Base-by-base conservation (phyloP, 2,888 invertebrate genomes). In the Brachyptera risi region DNA sequence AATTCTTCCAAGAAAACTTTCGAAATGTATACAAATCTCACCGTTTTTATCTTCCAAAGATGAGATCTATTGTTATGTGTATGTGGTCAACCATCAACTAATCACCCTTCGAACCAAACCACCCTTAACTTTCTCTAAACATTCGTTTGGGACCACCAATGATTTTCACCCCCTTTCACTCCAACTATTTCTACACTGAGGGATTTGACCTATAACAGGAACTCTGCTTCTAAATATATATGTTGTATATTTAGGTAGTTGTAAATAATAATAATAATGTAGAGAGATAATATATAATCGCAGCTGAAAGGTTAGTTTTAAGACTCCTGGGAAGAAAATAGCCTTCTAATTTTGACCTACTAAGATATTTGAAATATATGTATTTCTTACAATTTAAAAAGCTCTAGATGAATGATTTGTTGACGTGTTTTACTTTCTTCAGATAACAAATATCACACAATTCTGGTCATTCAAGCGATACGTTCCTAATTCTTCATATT, bases 381-480 rank as follows among this genome's bases (percentile, higher is more conserved):
- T n/a, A 15, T 42, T 42, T 17, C 42, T 42, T 42, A 42, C 42
- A 42, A 42, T 19, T 42, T n/a, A n/a, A n/a, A n/a, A n/a, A n/a
- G n/a, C n/a, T n/a, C n/a, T n/a, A n/a, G n/a, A n/a, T n/a, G n/a
- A n/a, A n/a, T n/a, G n/a, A n/a, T n/a, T n/a, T n/a, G n/a, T n/a
- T n/a, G n/a, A n/a, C n/a, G n/a, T n/a, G n/a, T n/a, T n/a, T 42
- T 42, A 42, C 13, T 42, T 7, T 9, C 3, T 15, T 4, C 38
- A 42, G 21, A 42, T 42, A 42, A 42, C n/a, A n/a, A n/a, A n/a
- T n/a, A n/a, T n/a, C n/a, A n/a, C n/a, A n/a, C n/a, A n/a, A n/a
- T n/a, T n/a, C n/a, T n/a, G n/a, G n/a, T n/a, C n/a, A n/a, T n/a
- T n/a, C n/a, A n/a, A n/a, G n/a, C n/a, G n/a, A n/a, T n/a, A n/a